phyloP scores from a whole-genome alignment of 2,113 vertebrate genomes.

The Pimephales promelas region DNA sequence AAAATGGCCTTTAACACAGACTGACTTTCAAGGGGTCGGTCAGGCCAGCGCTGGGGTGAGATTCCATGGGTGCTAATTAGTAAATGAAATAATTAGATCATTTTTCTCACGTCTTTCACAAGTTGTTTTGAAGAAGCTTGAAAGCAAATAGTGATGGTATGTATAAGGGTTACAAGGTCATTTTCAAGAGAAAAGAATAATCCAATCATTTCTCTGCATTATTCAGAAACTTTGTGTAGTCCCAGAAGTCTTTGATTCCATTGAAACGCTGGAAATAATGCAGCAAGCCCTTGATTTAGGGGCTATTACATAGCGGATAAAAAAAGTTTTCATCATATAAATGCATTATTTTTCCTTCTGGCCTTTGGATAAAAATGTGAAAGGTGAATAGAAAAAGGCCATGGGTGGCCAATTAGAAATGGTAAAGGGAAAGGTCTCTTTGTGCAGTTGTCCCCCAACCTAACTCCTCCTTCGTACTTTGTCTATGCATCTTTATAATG shows the following conservation, averaged over 20 bases:
- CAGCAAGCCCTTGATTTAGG: neutral
- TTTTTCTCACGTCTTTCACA: slow-evolving; percentile 63
- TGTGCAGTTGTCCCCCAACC: slow-evolving; percentile 47
- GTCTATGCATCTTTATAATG: slow-evolving; percentile 54
- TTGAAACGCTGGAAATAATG: neutral
- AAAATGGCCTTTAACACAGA: slow-evolving; percentile 50
- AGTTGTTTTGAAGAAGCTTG: slow-evolving; percentile 39
- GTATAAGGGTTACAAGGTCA: slow-evolving; percentile 17
- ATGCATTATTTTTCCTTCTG: slow-evolving; percentile 24
- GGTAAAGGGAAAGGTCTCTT: slow-evolving; percentile 52
- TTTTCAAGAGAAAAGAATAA: slow-evolving; percentile 53
- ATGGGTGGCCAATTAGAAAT: slow-evolving; percentile 60
- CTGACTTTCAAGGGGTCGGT: slow-evolving; percentile 35
- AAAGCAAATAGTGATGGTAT: slow-evolving; percentile 41
- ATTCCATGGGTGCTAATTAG: slow-evolving; percentile 64
- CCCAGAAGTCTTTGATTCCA: slow-evolving; percentile 38
- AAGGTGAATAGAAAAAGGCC: slow-evolving; percentile 56
- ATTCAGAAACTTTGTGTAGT: slow-evolving; percentile 39
- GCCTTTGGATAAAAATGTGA: slow-evolving; percentile 50
- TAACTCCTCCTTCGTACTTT: slow-evolving; percentile 50
- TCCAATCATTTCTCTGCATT: slow-evolving; percentile 55
- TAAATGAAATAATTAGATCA: slow-evolving; percentile 67
- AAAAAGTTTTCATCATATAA: neutral
- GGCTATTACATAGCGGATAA: neutral
- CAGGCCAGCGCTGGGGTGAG: slow-evolving; percentile 41